A percentile compares a stretch with the other conserved stretches of the same genome.
Evolutionary conservation across 2,113 vertebrate species (phyloP).

Genomic region (Chlorocebus sabaeus): DNA sequence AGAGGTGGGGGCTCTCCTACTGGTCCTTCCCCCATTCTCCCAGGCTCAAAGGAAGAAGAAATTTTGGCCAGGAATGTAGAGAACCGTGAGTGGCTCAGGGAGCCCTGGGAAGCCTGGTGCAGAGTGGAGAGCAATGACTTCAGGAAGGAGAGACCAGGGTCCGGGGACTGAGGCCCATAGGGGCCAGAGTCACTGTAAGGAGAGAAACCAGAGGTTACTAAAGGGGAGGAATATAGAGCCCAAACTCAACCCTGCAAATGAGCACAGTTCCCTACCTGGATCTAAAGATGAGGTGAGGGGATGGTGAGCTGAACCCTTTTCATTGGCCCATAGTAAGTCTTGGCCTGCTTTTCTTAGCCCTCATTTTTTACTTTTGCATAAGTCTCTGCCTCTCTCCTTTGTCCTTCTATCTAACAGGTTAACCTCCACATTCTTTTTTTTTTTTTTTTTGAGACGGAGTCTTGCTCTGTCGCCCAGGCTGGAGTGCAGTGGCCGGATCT

Average conservation of each 20-base stretch:
- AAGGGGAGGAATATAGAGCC: not conserved
- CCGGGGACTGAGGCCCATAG: conserved; percentile 26
- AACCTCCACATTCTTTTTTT: not conserved
- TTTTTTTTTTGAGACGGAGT: too few relatives aligned
- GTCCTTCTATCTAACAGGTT: not conserved
- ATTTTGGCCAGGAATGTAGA: conserved; percentile 90
- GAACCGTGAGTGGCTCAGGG: conserved; percentile 42
- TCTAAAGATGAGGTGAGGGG: not conserved
- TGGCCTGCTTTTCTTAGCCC: not conserved
- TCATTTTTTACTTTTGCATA: not conserved
- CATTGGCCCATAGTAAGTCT: not conserved
- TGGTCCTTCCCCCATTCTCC: conserved; percentile 85
- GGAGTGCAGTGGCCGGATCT: too few relatives aligned
- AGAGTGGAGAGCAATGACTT: conserved; percentile 68
- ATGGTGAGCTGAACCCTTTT: not conserved
- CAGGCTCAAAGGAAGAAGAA: conserved; percentile 84
- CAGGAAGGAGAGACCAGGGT: conserved; percentile 55
- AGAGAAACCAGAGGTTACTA: conserved; percentile 42
- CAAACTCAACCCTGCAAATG: not conserved
- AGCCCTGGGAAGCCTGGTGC: conserved; percentile 53
- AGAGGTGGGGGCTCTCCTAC: conserved; percentile 81
- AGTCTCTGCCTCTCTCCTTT: not conserved
- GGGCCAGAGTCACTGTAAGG: conserved; percentile 51
- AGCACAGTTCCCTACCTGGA: not conserved
- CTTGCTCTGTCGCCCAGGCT: too few relatives aligned